Conservation (phyloP, 1,140 invertebrate species). For the Drosophila pachea region DNA sequence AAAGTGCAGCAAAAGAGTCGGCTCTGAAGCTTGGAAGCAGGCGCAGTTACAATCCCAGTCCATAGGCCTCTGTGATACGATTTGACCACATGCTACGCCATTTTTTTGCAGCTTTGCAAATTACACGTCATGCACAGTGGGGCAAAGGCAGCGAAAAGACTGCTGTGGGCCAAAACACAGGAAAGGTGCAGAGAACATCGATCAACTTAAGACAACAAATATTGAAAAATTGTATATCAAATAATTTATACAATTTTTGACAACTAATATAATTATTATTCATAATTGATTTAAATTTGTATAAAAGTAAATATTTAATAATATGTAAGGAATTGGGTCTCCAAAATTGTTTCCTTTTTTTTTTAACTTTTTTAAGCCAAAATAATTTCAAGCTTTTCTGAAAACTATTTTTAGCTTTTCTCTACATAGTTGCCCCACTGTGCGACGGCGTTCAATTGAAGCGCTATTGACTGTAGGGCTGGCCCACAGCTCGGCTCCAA, state of each 20-base stretch:
- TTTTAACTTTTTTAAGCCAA: background rate
- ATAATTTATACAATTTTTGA: background rate
- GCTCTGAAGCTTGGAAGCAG: constrained; percentile 6
- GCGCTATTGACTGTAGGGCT: constrained; percentile 12
- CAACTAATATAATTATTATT: too few species aligned
- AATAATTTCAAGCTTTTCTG: background rate
- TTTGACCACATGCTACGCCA: constrained; percentile 61
- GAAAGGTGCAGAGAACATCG: too few species aligned
- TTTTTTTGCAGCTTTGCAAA: constrained; percentile 55
- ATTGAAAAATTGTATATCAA: too few species aligned
- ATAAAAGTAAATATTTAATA: too few species aligned
- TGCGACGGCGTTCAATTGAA: constrained; percentile 17
- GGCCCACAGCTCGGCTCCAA: constrained; percentile 8
- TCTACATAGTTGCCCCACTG: background rate
- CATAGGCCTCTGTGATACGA: constrained; percentile 28
- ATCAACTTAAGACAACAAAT: too few species aligned
- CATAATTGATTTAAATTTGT: too few species aligned
- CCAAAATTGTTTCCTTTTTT: too few species aligned
- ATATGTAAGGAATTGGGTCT: too few species aligned
- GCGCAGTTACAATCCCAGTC: constrained; percentile 7
- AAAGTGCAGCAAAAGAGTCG: constrained; percentile 17
- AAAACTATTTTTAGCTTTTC: too few species aligned
- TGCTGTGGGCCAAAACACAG: too few species aligned
- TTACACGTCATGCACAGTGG: constrained; percentile 38
- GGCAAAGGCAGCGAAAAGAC: background rate